A percentile compares a stretch with the other conserved stretches of the same genome.
Evolutionary conservation across 2,113 vertebrate species (phyloP).

Genomic region (Salvelinus namaycush): DNA sequence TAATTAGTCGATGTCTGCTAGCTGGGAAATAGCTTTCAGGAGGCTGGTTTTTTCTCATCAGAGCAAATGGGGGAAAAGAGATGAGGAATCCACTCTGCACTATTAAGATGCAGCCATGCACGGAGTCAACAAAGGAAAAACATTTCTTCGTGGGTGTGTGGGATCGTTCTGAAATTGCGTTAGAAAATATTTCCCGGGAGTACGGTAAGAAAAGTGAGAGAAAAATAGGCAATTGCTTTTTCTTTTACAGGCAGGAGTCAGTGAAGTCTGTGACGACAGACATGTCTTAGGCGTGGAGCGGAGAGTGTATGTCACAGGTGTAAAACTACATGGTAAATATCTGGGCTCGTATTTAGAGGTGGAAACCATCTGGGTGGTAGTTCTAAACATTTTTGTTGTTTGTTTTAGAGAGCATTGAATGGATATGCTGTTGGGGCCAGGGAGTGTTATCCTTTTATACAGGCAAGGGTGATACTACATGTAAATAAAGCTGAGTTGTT

Average conservation of each 20-base stretch:
- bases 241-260: slow-evolving; percentile 1
- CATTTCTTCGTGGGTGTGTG: neutral
- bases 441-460: too few species aligned
- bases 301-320: neutral
- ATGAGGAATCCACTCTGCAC: neutral
- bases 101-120: neutral
- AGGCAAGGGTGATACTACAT: too few species aligned
- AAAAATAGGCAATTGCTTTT: slow-evolving; percentile 1
- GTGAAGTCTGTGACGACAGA: neutral
- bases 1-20: neutral
- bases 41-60: neutral
- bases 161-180: neutral
- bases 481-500: too few species aligned
- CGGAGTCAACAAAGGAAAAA: neutral
- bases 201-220: neutral
- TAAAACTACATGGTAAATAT: neutral
- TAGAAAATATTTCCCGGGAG: neutral
- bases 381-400: neutral
- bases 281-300: neutral
- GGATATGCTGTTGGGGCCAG: neutral
- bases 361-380: too few species aligned
- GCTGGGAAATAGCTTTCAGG: neutral
- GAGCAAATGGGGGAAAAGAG: neutral
- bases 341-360: too few species aligned
- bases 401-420: neutral